Evolutionary conservation across 1,140 invertebrate species (phyloP).

Genomic region (Globodera rostochiensis): DNA sequence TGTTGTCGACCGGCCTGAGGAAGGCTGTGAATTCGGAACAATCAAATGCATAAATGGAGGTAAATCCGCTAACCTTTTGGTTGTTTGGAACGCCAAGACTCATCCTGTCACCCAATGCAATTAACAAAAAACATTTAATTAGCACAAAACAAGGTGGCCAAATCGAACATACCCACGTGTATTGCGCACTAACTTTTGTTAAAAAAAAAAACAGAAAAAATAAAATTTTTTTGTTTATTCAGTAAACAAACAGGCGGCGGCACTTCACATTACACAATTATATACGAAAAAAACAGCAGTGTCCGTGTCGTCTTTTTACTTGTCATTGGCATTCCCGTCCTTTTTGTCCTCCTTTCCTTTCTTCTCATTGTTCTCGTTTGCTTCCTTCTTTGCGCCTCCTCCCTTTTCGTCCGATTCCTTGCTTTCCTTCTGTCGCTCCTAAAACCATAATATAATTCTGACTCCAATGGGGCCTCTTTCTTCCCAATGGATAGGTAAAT

Average conservation of each 20-base stretch:
- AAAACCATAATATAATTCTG: too few species aligned
- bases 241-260: background rate
- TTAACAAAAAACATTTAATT: too few species aligned
- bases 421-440: too few species aligned
- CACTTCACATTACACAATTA: too few species aligned
- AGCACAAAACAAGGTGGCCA: too few species aligned
- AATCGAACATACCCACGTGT: too few species aligned
- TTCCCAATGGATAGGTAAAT: background rate
- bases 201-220: background rate
- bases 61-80: background rate
- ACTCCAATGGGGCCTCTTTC: too few species aligned
- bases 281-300: background rate
- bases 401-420: background rate
- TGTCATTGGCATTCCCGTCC: background rate
- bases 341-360: background rate
- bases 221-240: background rate
- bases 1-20: background rate
- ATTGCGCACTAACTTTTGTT: too few species aligned
- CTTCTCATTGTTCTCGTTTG: background rate
- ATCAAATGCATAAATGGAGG: background rate
- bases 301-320: background rate
- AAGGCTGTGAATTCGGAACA: background rate
- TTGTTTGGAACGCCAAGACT: background rate
- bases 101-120: background rate
- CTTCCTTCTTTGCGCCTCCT: background rate